A percentile compares a stretch with the other conserved stretches of the same genome.
These are phyloP conservation scores for Caenorhabditis zanzibari DNA, from an alignment of 2,888 invertebrate species.

Conservation along the genomic window DNA sequence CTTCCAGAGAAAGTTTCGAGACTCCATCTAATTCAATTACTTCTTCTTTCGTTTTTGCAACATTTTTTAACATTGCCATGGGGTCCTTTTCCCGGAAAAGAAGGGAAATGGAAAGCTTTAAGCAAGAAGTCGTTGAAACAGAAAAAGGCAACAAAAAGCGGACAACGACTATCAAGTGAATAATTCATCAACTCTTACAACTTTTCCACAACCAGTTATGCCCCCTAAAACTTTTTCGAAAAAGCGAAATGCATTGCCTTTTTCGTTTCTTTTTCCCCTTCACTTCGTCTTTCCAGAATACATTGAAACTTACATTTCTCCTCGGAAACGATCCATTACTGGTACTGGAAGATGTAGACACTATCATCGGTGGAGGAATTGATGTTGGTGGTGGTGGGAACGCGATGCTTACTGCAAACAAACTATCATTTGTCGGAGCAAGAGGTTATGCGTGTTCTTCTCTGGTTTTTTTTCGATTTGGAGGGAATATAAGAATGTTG, in stretches of 20 bases:
- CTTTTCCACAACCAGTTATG: slow-evolving; percentile 40
- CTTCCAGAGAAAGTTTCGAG: slow-evolving; percentile 1
- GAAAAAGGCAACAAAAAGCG: slow-evolving; percentile 33
- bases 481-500: slow-evolving; percentile 12
- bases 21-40: slow-evolving; percentile 42
- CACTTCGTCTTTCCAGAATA: slow-evolving; percentile 1
- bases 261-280: not conserved
- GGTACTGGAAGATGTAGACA: slow-evolving; percentile 34
- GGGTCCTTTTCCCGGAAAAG: not conserved
- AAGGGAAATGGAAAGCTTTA: slow-evolving; percentile 4
- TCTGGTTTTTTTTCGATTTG: slow-evolving; percentile 19
- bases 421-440: slow-evolving; percentile 11
- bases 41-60: not conserved
- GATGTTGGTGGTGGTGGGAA: slow-evolving; percentile 67
- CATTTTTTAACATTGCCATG: slow-evolving; percentile 4
- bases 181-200: slow-evolving; percentile 61
- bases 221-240: slow-evolving; percentile 9
- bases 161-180: slow-evolving; percentile 53
- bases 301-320: slow-evolving; percentile 54
- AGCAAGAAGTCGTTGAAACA: not conserved
- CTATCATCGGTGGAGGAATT: slow-evolving; percentile 41
- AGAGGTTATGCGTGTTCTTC: slow-evolving; percentile 40
- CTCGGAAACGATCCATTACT: slow-evolving; percentile 63
- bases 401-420: slow-evolving; percentile 64
- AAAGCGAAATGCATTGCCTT: slow-evolving; percentile 47